Percentiles rank a stretch among this genome's conserved stretches.
phyloP scores from a whole-genome alignment of 2,113 vertebrate genomes.

The Enhydra lutris region DNA sequence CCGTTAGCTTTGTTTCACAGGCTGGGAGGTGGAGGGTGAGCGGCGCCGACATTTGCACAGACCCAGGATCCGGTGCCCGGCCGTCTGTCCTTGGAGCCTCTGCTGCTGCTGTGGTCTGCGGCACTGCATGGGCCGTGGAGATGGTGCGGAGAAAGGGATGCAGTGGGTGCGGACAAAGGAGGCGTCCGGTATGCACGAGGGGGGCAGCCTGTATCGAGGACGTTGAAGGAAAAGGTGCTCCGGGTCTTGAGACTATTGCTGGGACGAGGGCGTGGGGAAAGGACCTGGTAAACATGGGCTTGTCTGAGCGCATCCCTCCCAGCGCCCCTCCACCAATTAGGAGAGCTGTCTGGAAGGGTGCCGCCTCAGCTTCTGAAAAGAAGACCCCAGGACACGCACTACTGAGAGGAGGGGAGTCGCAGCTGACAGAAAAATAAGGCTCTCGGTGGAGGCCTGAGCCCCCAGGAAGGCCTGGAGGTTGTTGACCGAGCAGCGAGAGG shows the following conservation, averaged over 20 bases:
- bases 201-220: not conserved
- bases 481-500: not conserved
- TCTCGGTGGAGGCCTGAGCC: not conserved
- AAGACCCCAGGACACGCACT: slow-evolving; percentile 66
- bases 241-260: not conserved
- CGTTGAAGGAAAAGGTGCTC: not conserved
- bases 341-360: slow-evolving; percentile 24
- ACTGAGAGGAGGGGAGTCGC: slow-evolving; percentile 51
- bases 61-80: not conserved
- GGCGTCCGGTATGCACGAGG: not conserved
- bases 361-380: slow-evolving; percentile 55
- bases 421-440: slow-evolving; percentile 56
- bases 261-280: slow-evolving; percentile 8
- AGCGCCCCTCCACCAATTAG: slow-evolving; percentile 51
- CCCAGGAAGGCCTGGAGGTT: slow-evolving; percentile 14
- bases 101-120: not conserved
- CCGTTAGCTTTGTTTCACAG: not conserved
- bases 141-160: not conserved
- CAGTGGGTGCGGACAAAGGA: not conserved
- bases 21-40: not conserved
- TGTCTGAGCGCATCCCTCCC: slow-evolving; percentile 26
- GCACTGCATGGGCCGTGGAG: not conserved
- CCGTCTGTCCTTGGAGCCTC: not conserved
- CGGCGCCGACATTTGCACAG: not conserved
- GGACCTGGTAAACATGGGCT: slow-evolving; percentile 52